phyloP scores from a whole-genome alignment of 2,888 invertebrate genomes.

The Drosophila rubida region DNA sequence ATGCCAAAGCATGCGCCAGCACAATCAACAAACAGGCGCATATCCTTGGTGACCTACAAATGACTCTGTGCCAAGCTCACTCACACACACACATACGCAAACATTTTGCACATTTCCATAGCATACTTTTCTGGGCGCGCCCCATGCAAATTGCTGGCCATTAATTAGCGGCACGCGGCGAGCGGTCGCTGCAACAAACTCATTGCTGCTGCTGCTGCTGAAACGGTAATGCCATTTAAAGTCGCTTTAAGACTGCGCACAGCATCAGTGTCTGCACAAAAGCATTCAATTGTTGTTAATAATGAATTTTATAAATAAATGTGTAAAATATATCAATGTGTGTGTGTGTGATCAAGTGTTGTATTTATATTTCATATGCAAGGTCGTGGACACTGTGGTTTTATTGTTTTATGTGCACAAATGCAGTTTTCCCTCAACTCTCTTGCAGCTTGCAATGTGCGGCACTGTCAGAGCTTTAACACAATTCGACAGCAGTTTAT shows the following conservation, averaged over 20 bases:
- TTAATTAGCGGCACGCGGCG: slow-evolving; percentile 70
- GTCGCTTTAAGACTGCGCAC: slow-evolving; percentile 38
- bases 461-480: neutral
- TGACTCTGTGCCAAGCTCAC: slow-evolving; percentile 23
- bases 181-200: slow-evolving; percentile 15
- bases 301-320: slow-evolving; percentile 30
- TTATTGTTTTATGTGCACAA: slow-evolving; percentile 25
- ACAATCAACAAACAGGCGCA: slow-evolving; percentile 40
- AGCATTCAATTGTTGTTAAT: slow-evolving; percentile 39
- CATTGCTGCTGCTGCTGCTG: neutral
- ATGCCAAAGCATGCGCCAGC: slow-evolving; percentile 67
- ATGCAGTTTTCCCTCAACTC: slow-evolving; percentile 14
- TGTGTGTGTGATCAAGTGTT: slow-evolving; percentile 18
- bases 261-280: neutral
- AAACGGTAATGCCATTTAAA: slow-evolving; percentile 54
- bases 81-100: slow-evolving; percentile 3
- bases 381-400: slow-evolving; percentile 25
- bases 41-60: slow-evolving; percentile 29
- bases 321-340: neutral
- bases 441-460: neutral
- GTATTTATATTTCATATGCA: slow-evolving; percentile 36
- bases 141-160: slow-evolving; percentile 67
- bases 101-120: slow-evolving; percentile 5
- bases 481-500: neutral
- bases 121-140: slow-evolving; percentile 48